A percentile compares a stretch with the other conserved stretches of the same genome.
phyloP scores from a whole-genome alignment of 2,113 vertebrate species.

The Tauraco erythrolophus region DNA sequence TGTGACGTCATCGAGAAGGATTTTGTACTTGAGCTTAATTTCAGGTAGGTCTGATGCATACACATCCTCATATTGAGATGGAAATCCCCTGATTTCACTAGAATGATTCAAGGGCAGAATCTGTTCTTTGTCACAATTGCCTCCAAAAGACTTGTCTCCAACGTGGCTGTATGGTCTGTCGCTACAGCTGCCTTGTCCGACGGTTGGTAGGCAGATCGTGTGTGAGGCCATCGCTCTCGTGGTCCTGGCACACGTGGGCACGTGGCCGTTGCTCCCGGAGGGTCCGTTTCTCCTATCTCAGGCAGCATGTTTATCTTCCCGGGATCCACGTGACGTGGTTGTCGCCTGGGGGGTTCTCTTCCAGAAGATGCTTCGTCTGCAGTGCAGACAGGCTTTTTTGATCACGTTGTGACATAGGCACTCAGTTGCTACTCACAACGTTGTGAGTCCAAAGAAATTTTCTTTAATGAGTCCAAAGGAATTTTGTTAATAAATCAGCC shows the following conservation, averaged over 20 bases:
- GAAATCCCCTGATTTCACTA: not conserved
- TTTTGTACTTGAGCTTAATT: not conserved
- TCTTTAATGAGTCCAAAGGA: not conserved
- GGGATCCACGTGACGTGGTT: rapidly evolving
- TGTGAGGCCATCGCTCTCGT: rapidly evolving
- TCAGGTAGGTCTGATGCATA: not conserved
- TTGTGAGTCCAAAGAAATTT: no score
- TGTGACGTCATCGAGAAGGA: rapidly evolving
- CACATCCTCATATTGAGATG: not conserved
- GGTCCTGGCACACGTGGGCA: rapidly evolving
- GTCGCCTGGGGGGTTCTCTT: rapidly evolving
- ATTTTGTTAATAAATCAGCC: not conserved
- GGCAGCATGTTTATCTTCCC: not conserved
- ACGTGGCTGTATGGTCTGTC: not conserved
- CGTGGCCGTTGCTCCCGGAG: rapidly evolving
- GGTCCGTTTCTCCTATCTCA: not conserved
- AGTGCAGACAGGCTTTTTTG: not conserved
- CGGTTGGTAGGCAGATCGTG: not conserved
- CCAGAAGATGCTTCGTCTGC: not conserved
- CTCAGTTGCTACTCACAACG: not conserved
- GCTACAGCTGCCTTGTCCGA: rapidly evolving
- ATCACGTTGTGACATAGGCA: rapidly evolving
- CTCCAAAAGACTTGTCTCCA: not conserved
- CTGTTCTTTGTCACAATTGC: not conserved
- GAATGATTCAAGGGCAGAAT: not conserved